Conservation (phyloP, 2,797 vertebrate genomes). For the Enteromius fasciolatus region DNA sequence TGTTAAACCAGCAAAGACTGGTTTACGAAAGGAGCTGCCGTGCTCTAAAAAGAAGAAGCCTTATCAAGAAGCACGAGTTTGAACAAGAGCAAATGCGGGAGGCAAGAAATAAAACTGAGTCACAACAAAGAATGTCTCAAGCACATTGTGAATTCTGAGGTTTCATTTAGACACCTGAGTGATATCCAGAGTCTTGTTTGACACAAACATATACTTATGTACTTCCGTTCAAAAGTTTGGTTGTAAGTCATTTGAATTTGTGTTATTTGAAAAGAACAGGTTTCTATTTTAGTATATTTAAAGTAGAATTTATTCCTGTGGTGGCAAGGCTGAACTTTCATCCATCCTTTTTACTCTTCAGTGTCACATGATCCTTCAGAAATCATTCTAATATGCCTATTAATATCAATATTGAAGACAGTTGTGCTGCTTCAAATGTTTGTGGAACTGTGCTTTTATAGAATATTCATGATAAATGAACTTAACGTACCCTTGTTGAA, state of each 20-base stretch:
- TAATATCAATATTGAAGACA: background rate
- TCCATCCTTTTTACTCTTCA: background rate
- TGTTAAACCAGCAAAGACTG: conserved; percentile 94
- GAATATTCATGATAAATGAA: too few species aligned
- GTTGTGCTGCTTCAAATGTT: background rate
- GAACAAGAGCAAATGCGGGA: conserved; percentile 98
- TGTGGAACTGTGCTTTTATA: too few species aligned
- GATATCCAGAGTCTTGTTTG: background rate
- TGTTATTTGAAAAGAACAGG: background rate
- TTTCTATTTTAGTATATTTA: background rate
- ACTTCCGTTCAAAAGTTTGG: background rate
- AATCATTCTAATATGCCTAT: background rate
- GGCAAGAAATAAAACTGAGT: conserved; percentile 72
- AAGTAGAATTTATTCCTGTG: background rate
- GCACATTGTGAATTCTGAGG: background rate
- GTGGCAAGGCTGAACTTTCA: background rate
- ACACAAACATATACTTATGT: background rate
- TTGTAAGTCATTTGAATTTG: background rate
- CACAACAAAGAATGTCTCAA: conserved; percentile 9
- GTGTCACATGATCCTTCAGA: background rate
- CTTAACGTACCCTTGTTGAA: background rate
- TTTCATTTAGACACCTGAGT: background rate
- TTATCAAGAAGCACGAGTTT: conserved; percentile 92
- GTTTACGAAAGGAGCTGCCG: conserved; percentile 96
- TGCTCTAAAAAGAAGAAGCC: conserved; percentile 92